Conservation (phyloP, 2,797 vertebrate genomes). For the Macroramphosus scolopax region DNA sequence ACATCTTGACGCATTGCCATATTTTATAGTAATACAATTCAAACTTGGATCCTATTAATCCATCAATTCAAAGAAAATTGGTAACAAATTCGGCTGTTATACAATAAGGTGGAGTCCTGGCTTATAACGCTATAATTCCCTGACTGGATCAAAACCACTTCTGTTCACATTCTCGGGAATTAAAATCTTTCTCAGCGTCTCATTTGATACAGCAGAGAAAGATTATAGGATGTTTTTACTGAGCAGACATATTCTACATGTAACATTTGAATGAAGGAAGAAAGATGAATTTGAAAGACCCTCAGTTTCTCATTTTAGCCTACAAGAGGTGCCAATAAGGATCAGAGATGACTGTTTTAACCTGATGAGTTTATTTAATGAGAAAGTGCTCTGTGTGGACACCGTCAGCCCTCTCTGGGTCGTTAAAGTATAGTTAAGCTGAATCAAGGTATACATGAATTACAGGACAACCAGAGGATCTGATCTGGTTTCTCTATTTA, state of each 20-base stretch:
- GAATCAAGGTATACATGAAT: slow-evolving; percentile 36
- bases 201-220: background rate
- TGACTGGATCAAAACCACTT: slow-evolving; percentile 16
- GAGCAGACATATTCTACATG: too few species aligned
- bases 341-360: too few species aligned
- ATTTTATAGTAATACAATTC: slow-evolving; percentile 2
- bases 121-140: background rate
- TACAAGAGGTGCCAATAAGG: too few species aligned
- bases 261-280: too few species aligned
- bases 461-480: slow-evolving; percentile 9
- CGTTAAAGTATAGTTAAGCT: slow-evolving; percentile 26
- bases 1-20: slow-evolving; percentile 23
- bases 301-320: too few species aligned
- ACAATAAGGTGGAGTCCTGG: too few species aligned
- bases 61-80: slow-evolving; percentile 12
- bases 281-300: too few species aligned
- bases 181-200: background rate
- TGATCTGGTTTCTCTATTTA: slow-evolving; percentile 41
- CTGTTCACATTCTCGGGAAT: slow-evolving; percentile 2
- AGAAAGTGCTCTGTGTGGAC: slow-evolving; percentile 37
- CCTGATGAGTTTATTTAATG: slow-evolving; percentile 5
- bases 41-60: background rate
- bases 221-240: too few species aligned
- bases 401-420: slow-evolving; percentile 10
- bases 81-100: background rate